These are phyloP conservation scores for Crotalus tigris DNA, from an alignment of 2,113 vertebrate species.

Conservation along the genomic window DNA sequence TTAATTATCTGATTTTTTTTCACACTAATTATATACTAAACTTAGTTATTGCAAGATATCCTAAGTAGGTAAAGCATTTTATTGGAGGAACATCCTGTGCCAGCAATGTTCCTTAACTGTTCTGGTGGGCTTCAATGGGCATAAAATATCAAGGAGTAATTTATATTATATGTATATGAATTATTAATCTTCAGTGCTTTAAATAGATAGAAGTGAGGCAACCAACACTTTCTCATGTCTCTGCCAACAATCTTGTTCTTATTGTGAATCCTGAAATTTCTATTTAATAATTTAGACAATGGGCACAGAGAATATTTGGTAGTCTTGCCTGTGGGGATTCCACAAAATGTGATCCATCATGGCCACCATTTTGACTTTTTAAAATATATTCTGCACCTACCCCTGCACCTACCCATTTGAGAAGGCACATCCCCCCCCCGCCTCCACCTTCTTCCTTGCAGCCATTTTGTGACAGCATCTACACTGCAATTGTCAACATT, in stretches of 20 bases:
- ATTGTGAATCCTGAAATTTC: not conserved
- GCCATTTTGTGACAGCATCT: not conserved
- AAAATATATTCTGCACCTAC: not conserved
- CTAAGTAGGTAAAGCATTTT: not conserved
- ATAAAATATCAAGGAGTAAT: not conserved
- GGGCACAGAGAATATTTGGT: not conserved
- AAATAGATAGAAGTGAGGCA: not conserved
- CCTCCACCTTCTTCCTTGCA: not conserved
- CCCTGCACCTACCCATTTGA: not conserved
- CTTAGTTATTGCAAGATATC: not conserved
- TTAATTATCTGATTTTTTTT: not conserved
- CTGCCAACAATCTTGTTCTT: not conserved
- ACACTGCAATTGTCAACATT: not conserved
- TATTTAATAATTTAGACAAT: not conserved
- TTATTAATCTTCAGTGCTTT: not conserved
- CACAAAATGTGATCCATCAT: not conserved
- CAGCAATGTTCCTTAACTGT: not conserved
- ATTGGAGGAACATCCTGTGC: not conserved
- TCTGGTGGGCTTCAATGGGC: not conserved
- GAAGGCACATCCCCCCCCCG: not conserved
- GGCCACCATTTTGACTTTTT: not conserved
- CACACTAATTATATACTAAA: not conserved
- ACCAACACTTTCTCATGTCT: not conserved
- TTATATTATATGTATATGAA: not conserved
- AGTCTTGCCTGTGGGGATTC: not conserved